These are phyloP conservation scores for Drosophila neotestacea DNA, from an alignment of 2,888 invertebrate species.

Conservation along the genomic window DNA sequence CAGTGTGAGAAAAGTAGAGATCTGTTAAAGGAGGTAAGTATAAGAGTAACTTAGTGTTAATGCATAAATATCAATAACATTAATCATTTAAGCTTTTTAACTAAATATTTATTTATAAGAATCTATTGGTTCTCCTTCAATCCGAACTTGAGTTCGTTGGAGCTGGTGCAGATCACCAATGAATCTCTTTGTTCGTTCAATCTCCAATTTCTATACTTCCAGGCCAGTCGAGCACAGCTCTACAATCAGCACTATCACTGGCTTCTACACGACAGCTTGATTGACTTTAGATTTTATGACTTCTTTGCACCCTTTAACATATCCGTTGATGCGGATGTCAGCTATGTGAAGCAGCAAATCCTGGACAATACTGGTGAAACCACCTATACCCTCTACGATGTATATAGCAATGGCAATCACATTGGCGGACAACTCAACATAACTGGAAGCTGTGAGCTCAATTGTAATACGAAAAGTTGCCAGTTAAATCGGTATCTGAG, in stretches of 20 bases:
- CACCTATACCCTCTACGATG: slow-evolving; percentile 75
- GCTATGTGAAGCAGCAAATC: slow-evolving; percentile 52
- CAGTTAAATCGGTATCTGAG: slow-evolving; percentile 58
- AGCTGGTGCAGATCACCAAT: too few relatives aligned
- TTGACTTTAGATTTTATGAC: slow-evolving; percentile 45
- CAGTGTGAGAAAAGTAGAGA: slow-evolving; percentile 57
- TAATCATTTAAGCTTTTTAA: too few relatives aligned
- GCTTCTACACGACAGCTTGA: slow-evolving; percentile 71
- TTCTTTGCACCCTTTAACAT: slow-evolving; percentile 73
- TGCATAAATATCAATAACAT: too few relatives aligned
- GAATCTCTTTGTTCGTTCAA: background rate
- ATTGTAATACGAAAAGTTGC: slow-evolving; percentile 63
- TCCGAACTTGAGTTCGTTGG: too few relatives aligned
- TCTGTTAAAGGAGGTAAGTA: slow-evolving; percentile 53
- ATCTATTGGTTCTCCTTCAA: too few relatives aligned
- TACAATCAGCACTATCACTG: slow-evolving; percentile 79
- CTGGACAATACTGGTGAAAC: background rate
- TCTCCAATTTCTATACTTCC: background rate
- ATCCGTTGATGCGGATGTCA: slow-evolving; percentile 82
- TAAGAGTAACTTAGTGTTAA: too few relatives aligned
- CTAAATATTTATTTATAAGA: too few relatives aligned
- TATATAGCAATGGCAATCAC: slow-evolving; percentile 83
- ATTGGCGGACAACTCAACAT: slow-evolving; percentile 83
- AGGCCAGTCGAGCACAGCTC: slow-evolving; percentile 74
- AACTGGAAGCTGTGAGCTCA: slow-evolving; percentile 70